Base-by-base conservation (phyloP, 2,113 vertebrate genomes). In the Psettodes erumei region DNA sequence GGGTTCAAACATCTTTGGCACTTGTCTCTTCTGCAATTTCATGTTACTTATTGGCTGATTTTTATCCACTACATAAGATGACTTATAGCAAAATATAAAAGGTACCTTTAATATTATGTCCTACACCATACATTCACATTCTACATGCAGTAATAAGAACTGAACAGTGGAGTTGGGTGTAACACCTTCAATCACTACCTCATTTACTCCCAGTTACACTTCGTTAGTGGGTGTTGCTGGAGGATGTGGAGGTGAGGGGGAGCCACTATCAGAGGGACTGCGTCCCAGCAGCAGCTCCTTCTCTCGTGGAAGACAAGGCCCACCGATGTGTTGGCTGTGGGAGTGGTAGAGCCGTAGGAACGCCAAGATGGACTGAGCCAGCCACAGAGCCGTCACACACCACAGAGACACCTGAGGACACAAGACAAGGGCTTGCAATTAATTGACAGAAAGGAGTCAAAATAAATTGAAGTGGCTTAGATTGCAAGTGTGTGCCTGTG, bases 301-400 rank as follows among this genome's bases (percentile, higher is more conserved):
- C 79, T 95, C 94, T 19, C 93, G 61, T 78, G 84, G 81, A 10
- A 94, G 86, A 75, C 94, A 95, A 0, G 92, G 93, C 8, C 92
- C 53, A 2, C 68, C 89, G 40, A 94, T 89, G 80, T 94, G 81
- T 89, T 93, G 90, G 61, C 91, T 94, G 84, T 95, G 93, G 28
- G 93, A 94, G 83, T 94, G 92, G 79, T 94, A 95, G 43, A 95
- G 92, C 27, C 94, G 91, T 83, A 95, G 87, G 88, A 95, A 94
- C 8, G 94, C 92, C 85, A 95, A 84, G 77, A 93, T 81, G 64
- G 92, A 91, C 48, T 95, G 93, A 59, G 69, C 58, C 75, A 94
- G 73, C 94, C 94, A 95, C 62, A 95, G 73, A 38, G 85, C 89
- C 0, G 93, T 93, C 70, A 95, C 91, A 55, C 80, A 85, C 94